A percentile compares a stretch with the other conserved stretches of the same genome.
These are phyloP conservation scores for Contarinia nasturtii DNA, from an alignment of 1,140 invertebrate species.

Conservation along the genomic window DNA sequence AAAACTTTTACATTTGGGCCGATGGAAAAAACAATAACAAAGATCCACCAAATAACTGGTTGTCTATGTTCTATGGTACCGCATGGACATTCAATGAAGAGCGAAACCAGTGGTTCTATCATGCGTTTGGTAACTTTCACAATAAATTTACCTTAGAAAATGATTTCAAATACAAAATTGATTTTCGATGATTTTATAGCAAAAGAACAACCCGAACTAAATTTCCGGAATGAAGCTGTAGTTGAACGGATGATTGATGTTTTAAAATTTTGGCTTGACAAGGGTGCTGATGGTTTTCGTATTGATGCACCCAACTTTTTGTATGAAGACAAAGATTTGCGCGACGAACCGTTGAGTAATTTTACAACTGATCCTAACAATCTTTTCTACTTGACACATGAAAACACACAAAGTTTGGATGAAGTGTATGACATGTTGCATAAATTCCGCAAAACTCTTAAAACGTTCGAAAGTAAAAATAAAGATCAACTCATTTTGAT, in stretches of 20 bases:
- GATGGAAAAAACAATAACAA: too few species aligned
- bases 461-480: slow-evolving; percentile 26
- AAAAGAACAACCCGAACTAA: slow-evolving; percentile 50
- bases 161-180: not conserved
- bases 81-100: slow-evolving; percentile 47
- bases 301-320: slow-evolving; percentile 33
- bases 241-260: slow-evolving; percentile 27
- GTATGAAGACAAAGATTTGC: slow-evolving; percentile 29
- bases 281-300: slow-evolving; percentile 51
- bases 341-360: slow-evolving; percentile 33
- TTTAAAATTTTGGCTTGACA: slow-evolving; percentile 46
- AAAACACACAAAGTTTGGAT: slow-evolving; percentile 36
- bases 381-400: slow-evolving; percentile 39
- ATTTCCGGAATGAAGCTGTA: slow-evolving; percentile 36
- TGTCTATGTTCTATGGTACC: slow-evolving; percentile 39
- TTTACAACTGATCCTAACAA: slow-evolving; percentile 20
- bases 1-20: too few species aligned
- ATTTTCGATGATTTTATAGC: not conserved
- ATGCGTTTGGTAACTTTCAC: slow-evolving; percentile 36
- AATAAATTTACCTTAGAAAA: not conserved
- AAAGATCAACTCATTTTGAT: slow-evolving; percentile 31
- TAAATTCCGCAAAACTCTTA: slow-evolving; percentile 31
- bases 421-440: slow-evolving; percentile 36
- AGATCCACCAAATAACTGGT: too few species aligned
- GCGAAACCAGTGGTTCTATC: slow-evolving; percentile 51